These are phyloP conservation scores for Silurus meridionalis DNA, from an alignment of 2,113 vertebrate genomes.

Conservation along the genomic window DNA sequence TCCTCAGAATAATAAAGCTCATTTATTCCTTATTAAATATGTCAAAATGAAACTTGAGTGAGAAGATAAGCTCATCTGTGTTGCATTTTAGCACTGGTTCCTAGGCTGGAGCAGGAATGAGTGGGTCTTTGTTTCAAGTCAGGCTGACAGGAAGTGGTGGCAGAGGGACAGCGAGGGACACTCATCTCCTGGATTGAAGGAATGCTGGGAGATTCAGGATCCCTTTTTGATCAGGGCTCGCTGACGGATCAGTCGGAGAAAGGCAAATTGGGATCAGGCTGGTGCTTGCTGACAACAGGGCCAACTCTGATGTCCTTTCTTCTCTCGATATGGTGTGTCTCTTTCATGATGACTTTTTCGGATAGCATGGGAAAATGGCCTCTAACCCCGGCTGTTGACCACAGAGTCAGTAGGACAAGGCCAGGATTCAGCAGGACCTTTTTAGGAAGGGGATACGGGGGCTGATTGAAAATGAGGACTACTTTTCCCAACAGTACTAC, in stretches of 20 bases:
- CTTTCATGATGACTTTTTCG: slow-evolving; percentile 67
- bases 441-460: slow-evolving; percentile 38
- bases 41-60: slow-evolving; percentile 68
- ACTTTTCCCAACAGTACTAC: slow-evolving; percentile 32
- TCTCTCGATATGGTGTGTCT: slow-evolving; percentile 66
- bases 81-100: slow-evolving; percentile 61
- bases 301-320: slow-evolving; percentile 73
- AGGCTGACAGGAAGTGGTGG: slow-evolving; percentile 73
- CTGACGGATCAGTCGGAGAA: slow-evolving; percentile 73
- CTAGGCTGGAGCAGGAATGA: slow-evolving; percentile 35
- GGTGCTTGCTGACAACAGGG: slow-evolving; percentile 70
- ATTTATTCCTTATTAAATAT: slow-evolving; percentile 48
- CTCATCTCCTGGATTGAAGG: slow-evolving; percentile 68
- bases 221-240: slow-evolving; percentile 75
- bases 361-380: slow-evolving; percentile 71
- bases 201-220: slow-evolving; percentile 67
- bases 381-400: slow-evolving; percentile 60
- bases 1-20: slow-evolving; percentile 13
- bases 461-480: slow-evolving; percentile 53
- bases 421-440: slow-evolving; percentile 49
- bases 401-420: slow-evolving; percentile 56
- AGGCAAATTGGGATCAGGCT: slow-evolving; percentile 73
- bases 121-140: slow-evolving; percentile 68
- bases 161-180: slow-evolving; percentile 72
- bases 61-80: slow-evolving; percentile 70